Evolutionary conservation across 2,113 vertebrate genomes (phyloP).

Genomic region (Cromileptes altivelis): DNA sequence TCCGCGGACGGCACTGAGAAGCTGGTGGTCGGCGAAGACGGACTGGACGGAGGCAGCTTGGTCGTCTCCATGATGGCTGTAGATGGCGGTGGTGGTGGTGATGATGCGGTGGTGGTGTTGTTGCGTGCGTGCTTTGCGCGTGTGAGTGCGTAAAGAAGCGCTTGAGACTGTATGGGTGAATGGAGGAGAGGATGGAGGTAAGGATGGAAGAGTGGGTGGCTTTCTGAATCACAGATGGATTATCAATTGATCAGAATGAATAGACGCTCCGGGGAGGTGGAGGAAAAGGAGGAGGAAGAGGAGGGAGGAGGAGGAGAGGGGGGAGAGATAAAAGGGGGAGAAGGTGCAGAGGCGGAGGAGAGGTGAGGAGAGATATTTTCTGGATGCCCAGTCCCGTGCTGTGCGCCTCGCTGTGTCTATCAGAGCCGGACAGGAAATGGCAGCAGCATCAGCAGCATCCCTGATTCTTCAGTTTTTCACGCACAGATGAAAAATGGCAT

Average conservation of each 20-base stretch:
- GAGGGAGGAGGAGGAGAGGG: neutral
- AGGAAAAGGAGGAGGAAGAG: neutral
- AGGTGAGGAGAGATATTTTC: constrained; percentile 45
- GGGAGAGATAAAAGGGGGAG: neutral
- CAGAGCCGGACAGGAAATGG: constrained; percentile 59
- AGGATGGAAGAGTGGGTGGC: constrained; percentile 37
- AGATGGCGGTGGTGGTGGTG: neutral
- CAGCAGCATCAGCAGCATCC: constrained; percentile 63
- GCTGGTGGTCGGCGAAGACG: constrained; percentile 92
- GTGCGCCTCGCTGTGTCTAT: constrained; percentile 61
- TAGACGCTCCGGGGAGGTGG: constrained; percentile 13
- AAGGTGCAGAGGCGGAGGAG: constrained; percentile 55
- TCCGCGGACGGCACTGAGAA: constrained; percentile 93
- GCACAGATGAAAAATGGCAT: constrained; percentile 57
- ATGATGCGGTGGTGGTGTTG: neutral
- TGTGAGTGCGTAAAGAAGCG: constrained; percentile 31
- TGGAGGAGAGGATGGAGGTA: constrained; percentile 33
- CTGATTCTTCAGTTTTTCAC: constrained; percentile 62
- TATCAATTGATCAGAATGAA: constrained; percentile 52
- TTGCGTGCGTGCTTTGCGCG: constrained; percentile 32
- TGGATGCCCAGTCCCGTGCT: constrained; percentile 69
- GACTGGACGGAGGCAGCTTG: constrained; percentile 92
- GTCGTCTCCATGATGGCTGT: constrained; percentile 84
- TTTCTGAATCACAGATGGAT: constrained; percentile 63
- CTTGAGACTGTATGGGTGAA: constrained; percentile 31